These are phyloP conservation scores for Pogonocherus hispidulus DNA, from an alignment of 2,888 invertebrate species.

Conservation along the genomic window DNA sequence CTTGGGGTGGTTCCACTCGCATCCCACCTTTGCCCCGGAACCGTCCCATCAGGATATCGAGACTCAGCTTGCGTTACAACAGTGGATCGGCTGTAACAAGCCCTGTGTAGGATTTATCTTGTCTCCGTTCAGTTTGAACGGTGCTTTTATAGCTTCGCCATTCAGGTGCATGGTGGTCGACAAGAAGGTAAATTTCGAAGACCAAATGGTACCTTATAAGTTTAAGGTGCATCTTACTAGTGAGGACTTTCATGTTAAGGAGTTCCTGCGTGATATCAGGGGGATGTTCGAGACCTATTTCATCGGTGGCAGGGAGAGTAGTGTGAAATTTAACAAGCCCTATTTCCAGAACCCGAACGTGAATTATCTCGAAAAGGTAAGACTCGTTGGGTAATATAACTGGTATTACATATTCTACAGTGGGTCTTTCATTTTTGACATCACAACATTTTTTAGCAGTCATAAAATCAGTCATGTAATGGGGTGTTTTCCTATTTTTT, in stretches of 20 bases:
- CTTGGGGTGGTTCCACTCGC: slow-evolving; percentile 85
- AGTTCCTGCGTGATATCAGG: slow-evolving; percentile 66
- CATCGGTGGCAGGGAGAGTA: slow-evolving; percentile 58
- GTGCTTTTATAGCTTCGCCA: slow-evolving; percentile 71
- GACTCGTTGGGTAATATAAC: too few species aligned
- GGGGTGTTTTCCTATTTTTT: too few species aligned
- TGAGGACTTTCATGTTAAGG: slow-evolving; percentile 61
- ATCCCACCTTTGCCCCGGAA: slow-evolving; percentile 79
- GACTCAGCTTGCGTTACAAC: slow-evolving; percentile 76
- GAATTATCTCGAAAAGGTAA: slow-evolving; percentile 73
- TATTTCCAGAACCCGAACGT: slow-evolving; percentile 71
- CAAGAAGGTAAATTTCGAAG: slow-evolving; percentile 62
- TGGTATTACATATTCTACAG: too few species aligned
- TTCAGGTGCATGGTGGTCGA: slow-evolving; percentile 72
- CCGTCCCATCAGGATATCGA: slow-evolving; percentile 80
- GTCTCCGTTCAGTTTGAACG: slow-evolving; percentile 75
- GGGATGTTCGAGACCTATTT: slow-evolving; percentile 61
- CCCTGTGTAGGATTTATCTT: slow-evolving; percentile 78
- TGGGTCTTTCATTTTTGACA: too few species aligned
- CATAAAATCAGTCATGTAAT: too few species aligned
- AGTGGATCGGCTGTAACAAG: slow-evolving; percentile 70
- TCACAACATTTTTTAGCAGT: too few species aligned
- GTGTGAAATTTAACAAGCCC: slow-evolving; percentile 66
- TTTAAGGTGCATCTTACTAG: slow-evolving; percentile 69
- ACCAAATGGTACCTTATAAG: slow-evolving; percentile 70